phyloP scores from a whole-genome alignment of 2,797 vertebrate genomes.

The Xenopus petersii region DNA sequence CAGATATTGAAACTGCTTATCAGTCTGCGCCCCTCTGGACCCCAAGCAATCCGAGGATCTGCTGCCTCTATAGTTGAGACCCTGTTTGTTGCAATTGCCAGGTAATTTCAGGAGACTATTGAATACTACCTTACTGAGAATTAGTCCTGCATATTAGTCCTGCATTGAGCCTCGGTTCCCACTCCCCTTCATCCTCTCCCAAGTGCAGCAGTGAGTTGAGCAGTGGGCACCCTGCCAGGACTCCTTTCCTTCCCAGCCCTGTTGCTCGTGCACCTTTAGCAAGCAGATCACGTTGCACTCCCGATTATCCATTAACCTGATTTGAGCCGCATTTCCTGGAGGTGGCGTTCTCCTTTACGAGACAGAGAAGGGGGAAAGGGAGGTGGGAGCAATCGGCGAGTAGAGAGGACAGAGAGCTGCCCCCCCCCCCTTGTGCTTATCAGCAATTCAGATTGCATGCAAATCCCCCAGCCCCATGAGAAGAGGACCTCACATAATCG shows the following conservation, averaged over 20 bases:
- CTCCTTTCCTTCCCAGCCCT: conserved; percentile 7
- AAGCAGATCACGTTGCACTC: conserved; percentile 65
- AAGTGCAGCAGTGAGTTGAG: conserved; percentile 11
- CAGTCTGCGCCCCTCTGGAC: too few species aligned
- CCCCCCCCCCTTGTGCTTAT: conserved; percentile 58
- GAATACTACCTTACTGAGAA: too few species aligned
- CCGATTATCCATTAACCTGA: conserved; percentile 68
- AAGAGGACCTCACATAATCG: conserved; percentile 39
- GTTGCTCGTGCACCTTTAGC: conserved; percentile 59
- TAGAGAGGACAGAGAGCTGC: conserved; percentile 22
- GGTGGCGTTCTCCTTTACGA: conserved; percentile 67
- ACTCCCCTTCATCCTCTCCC: conserved; percentile 27
- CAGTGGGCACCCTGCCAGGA: neutral
- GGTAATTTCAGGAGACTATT: too few species aligned
- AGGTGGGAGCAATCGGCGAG: conserved; percentile 32
- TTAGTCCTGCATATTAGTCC: neutral
- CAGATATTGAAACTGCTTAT: too few species aligned
- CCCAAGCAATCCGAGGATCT: too few species aligned
- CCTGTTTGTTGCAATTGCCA: too few species aligned
- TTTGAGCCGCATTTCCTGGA: conserved; percentile 70
- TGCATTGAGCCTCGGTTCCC: neutral
- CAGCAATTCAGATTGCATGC: conserved; percentile 84
- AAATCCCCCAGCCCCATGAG: conserved; percentile 62
- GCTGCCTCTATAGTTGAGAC: too few species aligned
- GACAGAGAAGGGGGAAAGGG: conserved; percentile 52